Conservation (phyloP, 2,888 invertebrate species). For the Clepsis dumicolana region DNA sequence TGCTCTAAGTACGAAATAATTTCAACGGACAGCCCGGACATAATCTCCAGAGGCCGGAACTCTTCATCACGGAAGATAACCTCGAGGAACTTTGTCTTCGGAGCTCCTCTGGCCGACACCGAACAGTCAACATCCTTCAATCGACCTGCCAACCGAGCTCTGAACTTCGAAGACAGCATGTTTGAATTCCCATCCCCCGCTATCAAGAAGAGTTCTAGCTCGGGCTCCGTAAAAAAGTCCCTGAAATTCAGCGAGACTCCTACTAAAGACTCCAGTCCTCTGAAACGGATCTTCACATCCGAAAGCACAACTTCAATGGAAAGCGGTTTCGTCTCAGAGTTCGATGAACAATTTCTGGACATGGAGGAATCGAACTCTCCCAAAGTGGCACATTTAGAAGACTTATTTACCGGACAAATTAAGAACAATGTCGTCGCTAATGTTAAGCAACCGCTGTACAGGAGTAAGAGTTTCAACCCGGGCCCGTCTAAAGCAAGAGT, state of each 20-base stretch:
- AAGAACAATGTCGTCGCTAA: conserved; percentile 61
- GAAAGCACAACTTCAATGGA: conserved; percentile 78
- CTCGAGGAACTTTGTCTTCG: conserved; percentile 74
- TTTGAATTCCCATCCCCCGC: conserved; percentile 79
- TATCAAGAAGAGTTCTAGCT: conserved; percentile 53
- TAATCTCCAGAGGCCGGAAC: conserved; percentile 72
- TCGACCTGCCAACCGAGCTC: conserved; percentile 69
- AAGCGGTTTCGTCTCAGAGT: conserved; percentile 78
- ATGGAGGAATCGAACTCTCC: conserved; percentile 77
- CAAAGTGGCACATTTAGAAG: conserved; percentile 72
- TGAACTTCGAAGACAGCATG: conserved; percentile 75
- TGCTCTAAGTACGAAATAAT: conserved; percentile 83
- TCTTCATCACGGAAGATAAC: conserved; percentile 66
- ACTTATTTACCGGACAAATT: conserved; percentile 71
- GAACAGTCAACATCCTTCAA: conserved; percentile 79
- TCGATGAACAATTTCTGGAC: conserved; percentile 77
- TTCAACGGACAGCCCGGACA: conserved; percentile 80
- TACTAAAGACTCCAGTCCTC: conserved; percentile 61
- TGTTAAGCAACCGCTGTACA: conserved; percentile 57
- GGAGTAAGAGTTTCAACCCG: conserved; percentile 73
- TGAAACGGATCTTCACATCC: conserved; percentile 63
- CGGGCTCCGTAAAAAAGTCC: conserved; percentile 71
- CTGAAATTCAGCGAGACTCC: conserved; percentile 75
- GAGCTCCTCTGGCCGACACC: conserved; percentile 73
- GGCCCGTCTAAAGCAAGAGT: conserved; percentile 60